Base-by-base conservation (phyloP, 2,797 vertebrate genomes). In the Glossophaga mutica region DNA sequence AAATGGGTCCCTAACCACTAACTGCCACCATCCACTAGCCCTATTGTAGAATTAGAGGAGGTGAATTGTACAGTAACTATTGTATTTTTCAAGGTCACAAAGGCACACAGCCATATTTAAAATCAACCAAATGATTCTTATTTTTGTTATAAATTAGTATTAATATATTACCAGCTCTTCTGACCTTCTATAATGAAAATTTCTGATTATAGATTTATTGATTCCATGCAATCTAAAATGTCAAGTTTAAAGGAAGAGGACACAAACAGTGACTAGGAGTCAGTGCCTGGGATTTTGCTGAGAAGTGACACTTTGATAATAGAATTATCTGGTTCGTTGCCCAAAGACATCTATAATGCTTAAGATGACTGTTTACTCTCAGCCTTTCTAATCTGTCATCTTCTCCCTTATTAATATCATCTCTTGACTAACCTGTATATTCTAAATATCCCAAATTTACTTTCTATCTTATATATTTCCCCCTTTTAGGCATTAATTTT, bases 141-240 rank as follows among this genome's bases (percentile, higher is more conserved):
- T 70, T 65, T 91, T 81, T 81, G 24, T 42, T 81, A 44, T 67
- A 44, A 89, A 67, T 59, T 34, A 44, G 4, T 57, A 19, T 84
- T 87, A 84, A 48, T 85, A n/a, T 77, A 50, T 57, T 52, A 34
- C 32, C 88, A 29, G 14, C 34, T 67, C 71, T 82, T 68, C n/a
- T 96, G 73, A 96, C 5, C 22, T 81, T 68, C 32, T 44, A 2
- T 91, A 57, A 59, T 81, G 15, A 73, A 57, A 71, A 1, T 82
- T 89, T 46, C 39, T 81, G 9, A 83, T 59, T 87, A 71, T 87
- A 73, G 50, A 67, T 71, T 59, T 88, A 86, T 52, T 65, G 14
- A 93, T 77, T 52, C 34, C 44, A 52, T 46, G 19, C 2, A 26
- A 26, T 73, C 44, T 32, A 32, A 94, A 93, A 62, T 6, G 22